Evolutionary conservation across 2,797 vertebrate genomes (phyloP).

Genomic region (Sitta carolinensis): DNA sequence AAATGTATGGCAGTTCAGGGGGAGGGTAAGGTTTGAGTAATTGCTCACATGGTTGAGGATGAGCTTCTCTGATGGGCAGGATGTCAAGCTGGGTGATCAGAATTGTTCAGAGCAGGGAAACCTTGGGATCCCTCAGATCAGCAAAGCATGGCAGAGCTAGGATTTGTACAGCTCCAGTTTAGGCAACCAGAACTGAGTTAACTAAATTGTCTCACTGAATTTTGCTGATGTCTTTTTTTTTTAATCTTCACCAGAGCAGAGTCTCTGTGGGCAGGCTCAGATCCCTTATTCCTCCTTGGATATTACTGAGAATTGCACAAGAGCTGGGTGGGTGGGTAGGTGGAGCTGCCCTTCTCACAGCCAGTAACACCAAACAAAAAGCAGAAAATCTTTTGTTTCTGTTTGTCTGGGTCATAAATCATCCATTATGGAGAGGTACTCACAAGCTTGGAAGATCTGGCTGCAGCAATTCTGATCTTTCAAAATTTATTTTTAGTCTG

Average conservation of each 20-base stretch:
- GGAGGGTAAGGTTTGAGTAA: background rate
- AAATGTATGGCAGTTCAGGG: background rate
- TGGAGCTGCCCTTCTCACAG: background rate
- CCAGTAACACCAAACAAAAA: background rate
- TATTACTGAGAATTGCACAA: slow-evolving; percentile 1
- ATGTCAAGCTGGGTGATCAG: background rate
- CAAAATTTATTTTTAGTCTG: slow-evolving; percentile 21
- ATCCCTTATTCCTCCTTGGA: background rate
- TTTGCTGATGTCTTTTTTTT: background rate
- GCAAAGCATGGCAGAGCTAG: background rate
- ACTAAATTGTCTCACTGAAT: background rate
- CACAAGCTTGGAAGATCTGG: background rate
- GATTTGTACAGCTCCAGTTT: background rate
- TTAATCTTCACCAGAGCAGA: background rate
- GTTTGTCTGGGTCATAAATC: background rate
- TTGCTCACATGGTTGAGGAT: background rate
- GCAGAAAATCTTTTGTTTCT: slow-evolving; percentile 16
- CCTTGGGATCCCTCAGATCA: background rate
- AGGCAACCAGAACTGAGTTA: background rate
- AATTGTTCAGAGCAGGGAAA: background rate
- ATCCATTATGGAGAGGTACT: background rate
- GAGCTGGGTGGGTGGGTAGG: background rate
- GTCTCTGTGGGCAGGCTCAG: background rate
- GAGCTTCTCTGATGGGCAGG: background rate
- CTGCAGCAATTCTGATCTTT: background rate